Base-by-base conservation (phyloP, 1,140 invertebrate genomes). In the Gryllus bimaculatus region DNA sequence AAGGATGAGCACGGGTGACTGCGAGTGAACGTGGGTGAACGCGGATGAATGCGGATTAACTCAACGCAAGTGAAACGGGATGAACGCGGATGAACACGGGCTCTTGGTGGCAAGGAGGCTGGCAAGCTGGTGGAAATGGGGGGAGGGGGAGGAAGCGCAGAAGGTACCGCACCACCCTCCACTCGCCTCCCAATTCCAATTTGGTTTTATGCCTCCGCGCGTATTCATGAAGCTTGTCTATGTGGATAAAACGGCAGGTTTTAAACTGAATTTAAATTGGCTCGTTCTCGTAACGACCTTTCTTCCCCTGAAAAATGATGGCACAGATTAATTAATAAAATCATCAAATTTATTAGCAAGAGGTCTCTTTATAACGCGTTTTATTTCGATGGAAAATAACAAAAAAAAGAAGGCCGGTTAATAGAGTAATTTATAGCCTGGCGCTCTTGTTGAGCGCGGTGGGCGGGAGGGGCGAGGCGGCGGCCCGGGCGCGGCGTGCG, bases 261-360 rank as follows among this genome's bases (percentile, higher is more conserved):
- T 66, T 66, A 66, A 66, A 66, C 54, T 66, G 54, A 66, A 66
- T 66, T 66, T 66, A 66, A 66, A 66, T 66, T 66, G 54, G 54
- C 54, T 66, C 54, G 54, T 66, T 66, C 54, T 66, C 54, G 54
- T 66, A 66, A 66, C 54, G 54, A 66, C 54, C 54, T 66, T 66
- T 66, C 7, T 66, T 39, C 5, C 26, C 54, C 10, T 66, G 10
- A 66, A 18, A 66, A 66, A 66, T 66, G 54, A 66, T 66, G 54
- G 54, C 7, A 66, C 18, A 66, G 54, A 66, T 66, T 66, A 66
- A 66, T 66, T 66, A 66, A 66, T 66, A 66, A 66, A 66, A 66
- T 66, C 54, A 66, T 66, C 54, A 66, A 66, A 66, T 66, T 66
- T 66, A 66, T 66, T 66, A 66, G 54, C 54, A 18, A 66, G 54